Conservation (phyloP, 1,140 invertebrate species). For the Apis laboriosa region DNA sequence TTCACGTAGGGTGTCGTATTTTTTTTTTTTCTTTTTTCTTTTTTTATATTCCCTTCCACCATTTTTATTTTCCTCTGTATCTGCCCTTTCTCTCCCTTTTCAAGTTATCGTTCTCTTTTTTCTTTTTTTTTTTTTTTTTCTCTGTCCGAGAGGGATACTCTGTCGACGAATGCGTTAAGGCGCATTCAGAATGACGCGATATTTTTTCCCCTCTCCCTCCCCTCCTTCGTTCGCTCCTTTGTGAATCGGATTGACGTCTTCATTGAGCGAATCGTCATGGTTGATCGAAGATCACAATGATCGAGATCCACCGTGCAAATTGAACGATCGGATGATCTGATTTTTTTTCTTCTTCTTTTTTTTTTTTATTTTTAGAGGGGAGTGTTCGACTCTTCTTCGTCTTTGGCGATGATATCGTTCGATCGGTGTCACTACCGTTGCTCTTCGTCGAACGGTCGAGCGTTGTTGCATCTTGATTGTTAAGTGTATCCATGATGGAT, state of each 20-base stretch:
- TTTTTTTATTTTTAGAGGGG: no score
- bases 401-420: no score
- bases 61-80: neutral
- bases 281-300: conserved; percentile 17
- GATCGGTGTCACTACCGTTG: no score
- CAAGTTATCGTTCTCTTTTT: no score
- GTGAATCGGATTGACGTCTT: conserved; percentile 41
- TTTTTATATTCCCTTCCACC: neutral
- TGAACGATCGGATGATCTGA: conserved; percentile 30
- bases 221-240: conserved; percentile 26
- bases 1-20: conserved; percentile 1
- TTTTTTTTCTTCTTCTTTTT: neutral
- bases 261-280: conserved; percentile 36
- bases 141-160: no score
- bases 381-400: no score
- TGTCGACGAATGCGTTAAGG: conserved; percentile 3
- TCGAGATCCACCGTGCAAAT: conserved; percentile 13
- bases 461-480: neutral
- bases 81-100: neutral
- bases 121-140: no score
- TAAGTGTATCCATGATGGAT: no score
- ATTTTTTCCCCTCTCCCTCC: conserved; percentile 11
- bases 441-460: no score
- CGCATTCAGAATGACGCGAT: conserved; percentile 2
- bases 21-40: neutral